Base-by-base conservation (phyloP, 2,797 vertebrate species). In the Aythya fuligula region DNA sequence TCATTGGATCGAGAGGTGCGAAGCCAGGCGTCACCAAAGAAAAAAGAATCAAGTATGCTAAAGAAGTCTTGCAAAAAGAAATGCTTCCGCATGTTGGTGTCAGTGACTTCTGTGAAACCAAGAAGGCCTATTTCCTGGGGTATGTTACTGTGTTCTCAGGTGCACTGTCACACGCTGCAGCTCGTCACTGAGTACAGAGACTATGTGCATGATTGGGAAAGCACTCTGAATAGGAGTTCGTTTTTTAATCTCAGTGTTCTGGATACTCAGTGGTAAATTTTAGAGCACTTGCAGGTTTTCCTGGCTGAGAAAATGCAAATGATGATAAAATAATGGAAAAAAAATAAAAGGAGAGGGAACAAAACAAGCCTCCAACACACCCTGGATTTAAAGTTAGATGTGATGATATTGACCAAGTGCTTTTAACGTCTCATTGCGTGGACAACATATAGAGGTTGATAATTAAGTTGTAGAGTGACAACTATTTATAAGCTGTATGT, bases 51-150 rank as follows among this genome's bases (percentile, higher is more conserved):
- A 99, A 99, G 87, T 99, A 99, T 2, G 99, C 99, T 49, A 99
- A 99, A 95, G 99, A 99, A 96, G 99, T 99, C 47, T 97, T 99
- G 91, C 99, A 99, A 97, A 99, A 99, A 83, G 99, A 99, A 94
- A 99, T 99, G 98, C 98, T 99, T 61, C 99, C 99, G 0, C 99
- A 99, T 8, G 99, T 99, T 45, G 99, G 99, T n/a, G 99, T 99
- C 96, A 99, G 99, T 78, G 99, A 99, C 97, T 99, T 99, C 97
- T 99, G 99, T 93, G 99, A 99, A 97, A 99, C 99, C 78, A 99
- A 99, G 97, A 99, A 99, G 95, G 99, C 99, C 9, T 99, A 99
- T 97, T 99, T 99, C 96, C 94, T 99, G 47, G 99, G 99, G 99
- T 99, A 98, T 62, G 98, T 96, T 75, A 66, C 20, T 73, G 69